These are phyloP conservation scores for Engystomops pustulosus DNA, from an alignment of 2,113 vertebrate species.

Conservation along the genomic window DNA sequence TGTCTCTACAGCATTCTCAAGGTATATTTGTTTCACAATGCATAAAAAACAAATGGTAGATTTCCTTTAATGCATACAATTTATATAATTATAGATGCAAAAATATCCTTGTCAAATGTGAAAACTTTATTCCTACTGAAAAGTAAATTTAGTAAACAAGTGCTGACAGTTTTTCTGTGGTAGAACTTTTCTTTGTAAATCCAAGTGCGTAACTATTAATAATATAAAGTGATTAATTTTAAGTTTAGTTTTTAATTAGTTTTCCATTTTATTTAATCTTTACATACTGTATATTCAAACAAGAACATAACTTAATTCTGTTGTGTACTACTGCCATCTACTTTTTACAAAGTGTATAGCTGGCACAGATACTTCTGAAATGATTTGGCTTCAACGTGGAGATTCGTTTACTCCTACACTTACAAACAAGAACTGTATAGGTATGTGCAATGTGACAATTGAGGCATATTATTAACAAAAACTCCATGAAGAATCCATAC, in stretches of 20 bases:
- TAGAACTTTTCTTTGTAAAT: neutral
- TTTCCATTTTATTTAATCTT: neutral
- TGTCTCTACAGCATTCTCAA: too few species aligned
- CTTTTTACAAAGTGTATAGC: neutral
- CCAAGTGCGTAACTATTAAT: neutral
- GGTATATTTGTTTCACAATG: too few species aligned
- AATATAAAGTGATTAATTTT: constrained; percentile 12
- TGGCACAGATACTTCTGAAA: neutral
- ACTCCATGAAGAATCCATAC: too few species aligned
- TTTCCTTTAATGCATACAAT: too few species aligned
- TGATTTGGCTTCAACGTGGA: neutral
- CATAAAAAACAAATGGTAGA: too few species aligned
- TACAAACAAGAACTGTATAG: neutral
- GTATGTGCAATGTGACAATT: neutral
- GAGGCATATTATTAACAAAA: neutral
- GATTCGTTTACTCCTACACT: too few species aligned
- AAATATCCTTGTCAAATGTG: too few species aligned
- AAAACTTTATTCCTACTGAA: too few species aligned
- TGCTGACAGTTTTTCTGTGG: neutral
- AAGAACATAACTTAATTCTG: neutral
- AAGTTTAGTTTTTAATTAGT: neutral
- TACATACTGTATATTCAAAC: neutral
- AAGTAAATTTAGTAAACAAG: neutral
- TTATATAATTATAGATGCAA: too few species aligned
- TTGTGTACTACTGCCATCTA: constrained; percentile 35